Base-by-base conservation (phyloP, 2,888 invertebrate genomes). In the Vandiemenella viatica region DNA sequence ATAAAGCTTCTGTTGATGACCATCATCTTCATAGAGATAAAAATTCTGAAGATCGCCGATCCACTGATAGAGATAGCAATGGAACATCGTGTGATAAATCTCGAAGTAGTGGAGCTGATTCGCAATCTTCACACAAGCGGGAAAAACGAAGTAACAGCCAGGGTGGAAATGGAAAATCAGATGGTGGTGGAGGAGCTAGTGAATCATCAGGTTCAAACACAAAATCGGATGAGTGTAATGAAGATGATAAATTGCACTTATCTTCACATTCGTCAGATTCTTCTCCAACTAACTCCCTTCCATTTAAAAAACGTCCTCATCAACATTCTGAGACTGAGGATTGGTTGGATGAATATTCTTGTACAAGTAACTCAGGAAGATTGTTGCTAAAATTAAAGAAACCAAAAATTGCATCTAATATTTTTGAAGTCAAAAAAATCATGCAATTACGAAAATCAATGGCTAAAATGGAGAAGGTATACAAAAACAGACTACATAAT, bases 11-110 rank as follows among this genome's bases (percentile, higher is more conserved):
- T 6, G 20, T 21, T 15, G 85, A 86, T 60, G 85, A 86, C 63
- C 84, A 85, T 61, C 79, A 76, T 50, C 76, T 77, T 57, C 68
- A 76, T 5, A 77, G 79, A 32, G 73, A 74, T 1, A 79, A 81
- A 59, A 73, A 72, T 10, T 74, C 72, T 38, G 74, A 75, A 46
- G 74, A 73, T 55, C 73, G 86, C 6, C 71, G 85, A 44, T 86
- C 86, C 0, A 82, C 83, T 0, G 87, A 83, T 57, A 71, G 83
- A 53, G 84, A 88, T 65, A 86, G 86, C 1, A 85, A 83, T 57
- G 86, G 26, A n/a, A 26, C 50, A 32, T 32, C 32, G n/a, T 32
- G 18, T 26, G 26, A 23, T n/a, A 17, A 37, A 15, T 47, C 47
- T 15, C 40, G 42, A 6, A 44, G 38, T 32, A 45, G 38, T 38